Evolutionary conservation across 2,797 vertebrate species (phyloP), one percentile per base, ranked within the genome.

Genomic region (Hypotaenidia okinawae): DNA sequence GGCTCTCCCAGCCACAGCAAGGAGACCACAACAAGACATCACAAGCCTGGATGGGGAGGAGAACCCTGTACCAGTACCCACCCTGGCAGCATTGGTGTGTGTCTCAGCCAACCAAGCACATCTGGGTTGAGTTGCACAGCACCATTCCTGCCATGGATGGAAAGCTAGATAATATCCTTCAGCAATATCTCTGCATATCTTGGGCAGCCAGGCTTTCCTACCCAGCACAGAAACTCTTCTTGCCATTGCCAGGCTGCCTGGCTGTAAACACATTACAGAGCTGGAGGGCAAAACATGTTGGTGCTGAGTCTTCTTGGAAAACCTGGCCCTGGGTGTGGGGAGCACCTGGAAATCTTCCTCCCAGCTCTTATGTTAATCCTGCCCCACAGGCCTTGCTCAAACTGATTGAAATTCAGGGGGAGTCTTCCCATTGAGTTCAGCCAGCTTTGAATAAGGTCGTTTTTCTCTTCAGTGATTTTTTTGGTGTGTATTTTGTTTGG

Each of bases 301-400:
- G 41, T 73, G 94, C 83, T 79, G 84, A 58, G 75, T 61, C 87
- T 68, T 69, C 83, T 72, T 84, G 76, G 85, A 84, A 95, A 93
- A 80, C 76, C 81, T 92, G 89, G 45, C 45, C 75, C 68, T 67
- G 89, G 84, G 73, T 72, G 68, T 91, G 84, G 58, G 79, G 73
- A 96, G 76, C 91, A 88, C 94, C 91, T 96, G 95, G 77, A 94
- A 93, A 93, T 59, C 89, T 89, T 94, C 72, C 88, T 90, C 55
- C 73, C 30, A 91, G 93, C 80, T 94, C 77, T 93, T 89, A 78
- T 63, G 83, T 72, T 96, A 96, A 97, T 90, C 69, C 47, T 24
- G 86, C 84, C 91, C 72, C 63, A 41, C 0, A 11, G 80, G 81
- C 85, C 73, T 91, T 25, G 57, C 76, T 58, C 49, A 75, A 67